Conservation (phyloP, 2,888 invertebrate species). For the Apamea epomidion region DNA sequence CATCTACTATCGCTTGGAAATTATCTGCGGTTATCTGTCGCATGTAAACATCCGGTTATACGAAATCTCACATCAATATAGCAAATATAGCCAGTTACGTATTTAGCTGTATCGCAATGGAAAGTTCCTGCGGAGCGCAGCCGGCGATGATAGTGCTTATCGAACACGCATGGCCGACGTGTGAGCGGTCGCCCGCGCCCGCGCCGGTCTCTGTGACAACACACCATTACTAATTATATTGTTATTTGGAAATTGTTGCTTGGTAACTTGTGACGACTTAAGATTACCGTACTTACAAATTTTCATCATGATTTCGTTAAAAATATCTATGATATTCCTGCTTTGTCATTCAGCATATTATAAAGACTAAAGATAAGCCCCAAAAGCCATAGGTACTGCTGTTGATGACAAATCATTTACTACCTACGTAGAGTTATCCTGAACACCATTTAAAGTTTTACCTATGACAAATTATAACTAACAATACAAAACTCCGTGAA, state of each 20-base stretch:
- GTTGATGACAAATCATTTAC: background rate
- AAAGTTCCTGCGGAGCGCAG: slow-evolving; percentile 76
- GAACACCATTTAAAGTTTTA: background rate
- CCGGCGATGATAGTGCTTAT: slow-evolving; percentile 76
- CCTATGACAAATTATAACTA: slow-evolving; percentile 10
- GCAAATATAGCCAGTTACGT: slow-evolving; percentile 64
- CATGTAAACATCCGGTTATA: slow-evolving; percentile 75
- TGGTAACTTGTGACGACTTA: slow-evolving; percentile 33
- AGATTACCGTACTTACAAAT: slow-evolving; percentile 22
- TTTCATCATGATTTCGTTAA: slow-evolving; percentile 11
- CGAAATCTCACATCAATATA: slow-evolving; percentile 69
- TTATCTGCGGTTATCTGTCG: slow-evolving; percentile 66
- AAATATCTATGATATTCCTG: background rate
- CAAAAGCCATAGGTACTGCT: background rate
- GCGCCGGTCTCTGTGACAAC: slow-evolving; percentile 66
- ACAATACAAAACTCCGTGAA: slow-evolving; percentile 28
- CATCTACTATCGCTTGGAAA: slow-evolving; percentile 38
- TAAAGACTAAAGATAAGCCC: background rate
- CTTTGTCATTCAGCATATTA: background rate
- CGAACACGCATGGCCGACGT: slow-evolving; percentile 75
- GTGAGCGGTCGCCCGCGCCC: slow-evolving; percentile 46
- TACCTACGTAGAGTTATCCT: slow-evolving; percentile 8
- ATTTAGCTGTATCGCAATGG: slow-evolving; percentile 75
- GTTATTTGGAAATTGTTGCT: slow-evolving; percentile 57
- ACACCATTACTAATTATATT: slow-evolving; percentile 63